phyloP scores from a whole-genome alignment of 2,113 vertebrate species.

The Tychaedon coryphoeus region DNA sequence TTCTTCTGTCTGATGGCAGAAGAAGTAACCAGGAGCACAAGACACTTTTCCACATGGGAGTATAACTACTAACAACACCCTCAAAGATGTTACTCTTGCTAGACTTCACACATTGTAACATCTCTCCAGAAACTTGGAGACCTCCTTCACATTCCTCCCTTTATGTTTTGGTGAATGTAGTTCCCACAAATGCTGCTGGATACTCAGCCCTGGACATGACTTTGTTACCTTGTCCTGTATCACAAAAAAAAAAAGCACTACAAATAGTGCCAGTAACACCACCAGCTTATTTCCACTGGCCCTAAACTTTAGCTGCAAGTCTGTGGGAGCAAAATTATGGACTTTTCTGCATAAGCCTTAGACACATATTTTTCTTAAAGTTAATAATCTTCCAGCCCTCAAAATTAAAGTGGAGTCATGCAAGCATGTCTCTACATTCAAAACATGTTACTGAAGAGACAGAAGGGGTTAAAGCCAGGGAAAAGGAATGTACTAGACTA shows the following conservation, averaged over 20 bases:
- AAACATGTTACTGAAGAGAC: neutral
- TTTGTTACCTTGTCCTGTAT: neutral
- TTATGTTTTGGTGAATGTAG: accelerated
- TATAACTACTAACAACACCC: neutral
- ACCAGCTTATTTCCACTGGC: neutral
- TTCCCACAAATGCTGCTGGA: neutral
- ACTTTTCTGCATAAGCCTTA: neutral
- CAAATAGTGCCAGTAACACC: neutral
- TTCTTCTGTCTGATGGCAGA: neutral
- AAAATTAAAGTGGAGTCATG: neutral
- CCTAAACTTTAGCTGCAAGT: neutral
- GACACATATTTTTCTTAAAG: accelerated
- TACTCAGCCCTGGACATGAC: accelerated
- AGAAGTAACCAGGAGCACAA: neutral
- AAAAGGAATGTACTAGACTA: neutral
- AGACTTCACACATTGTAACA: neutral
- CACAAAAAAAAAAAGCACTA: neutral
- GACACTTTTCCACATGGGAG: neutral
- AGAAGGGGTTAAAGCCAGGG: neutral
- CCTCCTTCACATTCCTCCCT: neutral
- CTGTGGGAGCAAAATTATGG: neutral
- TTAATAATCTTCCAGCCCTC: neutral
- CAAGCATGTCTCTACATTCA: neutral
- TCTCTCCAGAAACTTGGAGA: neutral
- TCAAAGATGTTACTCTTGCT: neutral